Base-by-base conservation (phyloP, 2,113 vertebrate genomes). In the Etheostoma cragini region DNA sequence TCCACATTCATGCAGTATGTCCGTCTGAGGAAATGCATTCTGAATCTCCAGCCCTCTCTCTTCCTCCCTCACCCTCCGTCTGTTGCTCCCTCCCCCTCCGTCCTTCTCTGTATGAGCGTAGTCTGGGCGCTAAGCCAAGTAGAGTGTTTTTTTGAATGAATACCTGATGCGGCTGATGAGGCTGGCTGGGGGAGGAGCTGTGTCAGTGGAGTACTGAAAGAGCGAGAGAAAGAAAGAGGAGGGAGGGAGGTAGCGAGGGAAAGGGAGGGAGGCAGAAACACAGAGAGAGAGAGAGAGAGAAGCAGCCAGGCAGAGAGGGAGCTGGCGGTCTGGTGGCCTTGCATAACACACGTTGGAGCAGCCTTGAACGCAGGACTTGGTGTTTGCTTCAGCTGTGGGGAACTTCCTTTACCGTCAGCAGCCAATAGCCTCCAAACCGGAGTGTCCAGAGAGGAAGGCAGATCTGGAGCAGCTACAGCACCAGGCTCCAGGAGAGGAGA, bases 91-190 rank as follows among this genome's bases (percentile, higher is more conserved):
- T 85, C 80, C 76, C 82, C 71, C 74, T 78, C 78, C 70, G 54
- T 63, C 60, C 80, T 76, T 89, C 87, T 85, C 90, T 61, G 87
- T 91, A 84, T 89, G 76, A 92, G 86, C 92, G 91, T 95, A 93
- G 94, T 90, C 64, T 90, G 93, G 94, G 95, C 94, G 71, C 84
- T 68, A 92, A 92, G 96, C 96, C 95, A 95, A 93, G 84, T 93
- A 87, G 95, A 95, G 95, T 95, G 89, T 95, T 94, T 96, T 96
- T 96, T 95, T 97, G 96, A 98, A 97, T 97, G 96, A 98, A 96
- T 96, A 97, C 96, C 96, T 97, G 97, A 97, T 97, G 94, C 95
- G 95, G 94, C 95, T 96, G 96, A 96, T 96, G 96, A 96, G 87
- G 91, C 95, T 95, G 94, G 94, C 94, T 92, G 94, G 94, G 92